phyloP scores from a whole-genome alignment of 2,888 invertebrate genomes.

The Griposia aprilina region DNA sequence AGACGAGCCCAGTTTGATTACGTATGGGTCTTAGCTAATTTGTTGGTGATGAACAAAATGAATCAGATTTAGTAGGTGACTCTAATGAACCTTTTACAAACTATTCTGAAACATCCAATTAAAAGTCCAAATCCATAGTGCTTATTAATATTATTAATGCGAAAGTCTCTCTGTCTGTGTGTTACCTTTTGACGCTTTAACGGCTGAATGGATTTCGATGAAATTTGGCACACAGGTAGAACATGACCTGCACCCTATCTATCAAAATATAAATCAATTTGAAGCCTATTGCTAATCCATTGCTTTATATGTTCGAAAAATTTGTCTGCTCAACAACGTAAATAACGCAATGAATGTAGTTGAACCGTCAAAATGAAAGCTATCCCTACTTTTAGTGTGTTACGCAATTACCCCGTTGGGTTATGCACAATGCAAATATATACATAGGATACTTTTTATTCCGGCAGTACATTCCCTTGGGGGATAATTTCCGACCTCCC shows the following conservation, averaged over 20 bases:
- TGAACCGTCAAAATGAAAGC: too few relatives aligned
- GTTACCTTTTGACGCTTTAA: neutral
- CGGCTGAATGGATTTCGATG: neutral
- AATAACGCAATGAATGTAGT: too few relatives aligned
- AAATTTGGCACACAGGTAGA: neutral
- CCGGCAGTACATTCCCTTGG: neutral
- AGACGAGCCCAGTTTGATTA: slow-evolving; percentile 20
- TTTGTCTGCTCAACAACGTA: too few relatives aligned
- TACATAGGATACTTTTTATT: neutral
- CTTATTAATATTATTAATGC: neutral
- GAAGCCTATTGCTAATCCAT: too few relatives aligned
- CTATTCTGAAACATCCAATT: neutral
- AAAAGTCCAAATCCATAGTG: too few relatives aligned
- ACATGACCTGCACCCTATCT: too few relatives aligned
- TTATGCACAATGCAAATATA: neutral
- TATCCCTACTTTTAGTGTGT: neutral
- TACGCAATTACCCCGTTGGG: neutral
- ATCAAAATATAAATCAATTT: too few relatives aligned
- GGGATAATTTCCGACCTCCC: neutral
- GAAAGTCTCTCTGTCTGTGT: neutral
- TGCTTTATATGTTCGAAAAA: too few relatives aligned
- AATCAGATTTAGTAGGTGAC: neutral
- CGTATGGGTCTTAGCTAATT: neutral
- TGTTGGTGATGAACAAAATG: neutral
- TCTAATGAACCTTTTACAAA: neutral